Conservation (phyloP, 2,113 vertebrate species). For the Nettapus auritus region DNA sequence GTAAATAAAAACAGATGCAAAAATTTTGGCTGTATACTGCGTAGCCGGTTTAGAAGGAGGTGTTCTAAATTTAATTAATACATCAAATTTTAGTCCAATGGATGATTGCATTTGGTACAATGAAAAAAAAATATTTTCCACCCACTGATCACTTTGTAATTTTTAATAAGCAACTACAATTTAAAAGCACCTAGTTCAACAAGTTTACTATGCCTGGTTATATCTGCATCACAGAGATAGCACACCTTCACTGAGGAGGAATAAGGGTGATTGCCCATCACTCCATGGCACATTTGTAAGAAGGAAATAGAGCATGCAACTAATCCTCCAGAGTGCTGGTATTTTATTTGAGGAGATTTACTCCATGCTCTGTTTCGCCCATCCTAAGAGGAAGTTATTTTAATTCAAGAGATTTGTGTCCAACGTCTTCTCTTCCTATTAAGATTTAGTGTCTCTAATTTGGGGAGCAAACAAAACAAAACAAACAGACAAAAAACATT, state of each 20-base stretch:
- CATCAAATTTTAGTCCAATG: not conserved
- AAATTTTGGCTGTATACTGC: not conserved
- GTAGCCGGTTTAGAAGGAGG: not conserved
- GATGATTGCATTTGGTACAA: not conserved
- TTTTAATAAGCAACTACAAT: not conserved
- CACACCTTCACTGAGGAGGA: slow-evolving; percentile 20
- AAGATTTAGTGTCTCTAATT: slow-evolving; percentile 31
- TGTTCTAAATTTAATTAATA: not conserved
- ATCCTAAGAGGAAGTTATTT: slow-evolving; percentile 45
- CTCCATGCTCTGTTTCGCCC: slow-evolving; percentile 70
- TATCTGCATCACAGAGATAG: slow-evolving; percentile 54
- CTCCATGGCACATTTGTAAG: slow-evolving; percentile 42
- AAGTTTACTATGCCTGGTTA: not conserved
- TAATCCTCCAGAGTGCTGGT: slow-evolving; percentile 63
- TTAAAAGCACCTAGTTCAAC: not conserved
- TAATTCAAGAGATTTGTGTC: slow-evolving; percentile 58
- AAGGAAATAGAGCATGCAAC: slow-evolving; percentile 66
- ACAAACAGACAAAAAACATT: not conserved
- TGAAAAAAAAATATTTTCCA: not conserved
- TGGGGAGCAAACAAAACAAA: not conserved
- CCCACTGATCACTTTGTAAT: slow-evolving; percentile 4
- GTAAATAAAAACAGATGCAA: not conserved
- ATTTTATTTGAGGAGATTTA: slow-evolving; percentile 73
- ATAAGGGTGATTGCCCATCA: slow-evolving; percentile 49
- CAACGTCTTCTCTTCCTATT: not conserved